Evolutionary conservation across 2,113 vertebrate genomes (phyloP).

Genomic region (Nannobrachium achirus): DNA sequence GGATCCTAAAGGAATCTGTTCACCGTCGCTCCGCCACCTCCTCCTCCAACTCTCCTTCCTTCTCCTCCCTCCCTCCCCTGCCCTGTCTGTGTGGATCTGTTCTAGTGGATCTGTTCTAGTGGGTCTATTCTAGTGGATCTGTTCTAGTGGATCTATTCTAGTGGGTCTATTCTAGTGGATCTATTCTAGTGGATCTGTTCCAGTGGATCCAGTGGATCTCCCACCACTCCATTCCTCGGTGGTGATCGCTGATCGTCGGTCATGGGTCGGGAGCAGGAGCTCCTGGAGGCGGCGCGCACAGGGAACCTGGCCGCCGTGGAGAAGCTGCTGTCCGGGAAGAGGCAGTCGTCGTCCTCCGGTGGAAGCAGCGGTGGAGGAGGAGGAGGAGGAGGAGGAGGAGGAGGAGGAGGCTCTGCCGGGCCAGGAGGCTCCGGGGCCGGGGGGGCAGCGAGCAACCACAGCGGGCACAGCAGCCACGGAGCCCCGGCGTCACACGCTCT

Average conservation of each 20-base stretch:
- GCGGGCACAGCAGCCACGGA: conserved; percentile 75
- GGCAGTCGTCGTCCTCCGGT: conserved; percentile 84
- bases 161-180: too few relatives aligned
- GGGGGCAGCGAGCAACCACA: conserved; percentile 73
- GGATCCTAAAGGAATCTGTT: conserved; percentile 60
- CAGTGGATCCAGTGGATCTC: too few relatives aligned
- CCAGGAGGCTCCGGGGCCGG: conserved; percentile 75
- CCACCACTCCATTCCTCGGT: too few relatives aligned
- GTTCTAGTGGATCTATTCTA: too few relatives aligned
- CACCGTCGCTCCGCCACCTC: conserved; percentile 35
- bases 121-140: too few relatives aligned
- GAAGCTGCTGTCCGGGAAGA: conserved; percentile 93
- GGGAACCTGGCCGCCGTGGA: conserved; percentile 94
- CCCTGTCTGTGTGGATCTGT: conserved; percentile 44
- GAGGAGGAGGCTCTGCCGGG: too few relatives aligned
- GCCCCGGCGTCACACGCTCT: conserved; percentile 84
- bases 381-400: too few relatives aligned
- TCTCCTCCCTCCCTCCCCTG: conserved; percentile 54
- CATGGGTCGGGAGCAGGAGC: conserved; percentile 98
- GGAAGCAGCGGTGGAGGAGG: conserved; percentile 74
- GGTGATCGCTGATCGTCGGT: too few relatives aligned
- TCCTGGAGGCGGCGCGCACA: conserved; percentile 93
- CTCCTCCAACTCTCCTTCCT: conserved; percentile 36
- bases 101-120: too few relatives aligned
- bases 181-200: too few relatives aligned